Evolutionary conservation across 2,797 vertebrate genomes (phyloP).

Genomic region (Coreius guichenoti): DNA sequence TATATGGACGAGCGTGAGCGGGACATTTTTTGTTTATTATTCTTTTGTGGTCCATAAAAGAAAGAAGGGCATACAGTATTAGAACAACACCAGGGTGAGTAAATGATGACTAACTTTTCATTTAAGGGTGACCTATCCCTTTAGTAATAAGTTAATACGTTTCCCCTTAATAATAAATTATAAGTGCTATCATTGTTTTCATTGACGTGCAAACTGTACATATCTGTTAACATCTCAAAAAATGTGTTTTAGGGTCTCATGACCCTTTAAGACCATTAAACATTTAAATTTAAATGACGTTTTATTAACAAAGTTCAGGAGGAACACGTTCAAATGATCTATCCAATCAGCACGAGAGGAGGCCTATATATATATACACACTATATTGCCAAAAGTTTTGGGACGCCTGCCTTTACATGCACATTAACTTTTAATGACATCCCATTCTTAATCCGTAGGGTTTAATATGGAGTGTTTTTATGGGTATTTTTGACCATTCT

Average conservation of each 20-base stretch:
- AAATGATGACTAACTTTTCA: not conserved
- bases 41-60: not conserved
- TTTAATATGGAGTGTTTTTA: no score
- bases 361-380: no score
- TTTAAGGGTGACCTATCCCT: not conserved
- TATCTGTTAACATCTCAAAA: not conserved
- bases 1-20: no score
- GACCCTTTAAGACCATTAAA: not conserved
- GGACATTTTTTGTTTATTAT: no score
- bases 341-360: not conserved
- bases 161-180: not conserved
- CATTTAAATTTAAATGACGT: not conserved
- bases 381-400: no score
- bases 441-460: no score
- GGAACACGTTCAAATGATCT: not conserved
- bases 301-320: not conserved
- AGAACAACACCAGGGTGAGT: not conserved
- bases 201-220: not conserved
- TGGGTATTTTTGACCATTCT: no score
- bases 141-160: not conserved
- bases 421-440: no score
- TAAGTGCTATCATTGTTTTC: not conserved
- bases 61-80: not conserved
- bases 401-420: no score
- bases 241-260: not conserved